Evolutionary conservation across 2,113 vertebrate genomes (phyloP).

Genomic region (Syngnathus typhle): DNA sequence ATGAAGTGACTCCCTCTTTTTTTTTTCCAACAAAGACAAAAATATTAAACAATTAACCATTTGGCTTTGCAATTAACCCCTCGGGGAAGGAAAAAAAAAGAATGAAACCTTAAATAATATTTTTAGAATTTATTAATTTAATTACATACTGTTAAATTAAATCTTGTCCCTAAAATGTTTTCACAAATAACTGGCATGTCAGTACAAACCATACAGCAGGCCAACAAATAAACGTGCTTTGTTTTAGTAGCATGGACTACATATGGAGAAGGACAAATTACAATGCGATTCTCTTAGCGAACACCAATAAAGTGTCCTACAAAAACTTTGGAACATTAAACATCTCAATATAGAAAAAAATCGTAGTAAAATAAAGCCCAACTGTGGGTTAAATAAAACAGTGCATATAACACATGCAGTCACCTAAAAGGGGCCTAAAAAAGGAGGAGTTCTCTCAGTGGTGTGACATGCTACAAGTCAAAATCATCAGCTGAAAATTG

Average conservation of each 20-base stretch:
- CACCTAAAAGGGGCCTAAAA: slow-evolving; percentile 30
- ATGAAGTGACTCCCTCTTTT: background rate
- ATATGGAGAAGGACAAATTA: slow-evolving; percentile 14
- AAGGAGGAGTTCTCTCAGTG: slow-evolving; percentile 9
- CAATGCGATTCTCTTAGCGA: slow-evolving; percentile 22
- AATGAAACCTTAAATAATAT: slow-evolving; percentile 23
- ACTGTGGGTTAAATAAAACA: slow-evolving; percentile 31
- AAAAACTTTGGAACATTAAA: slow-evolving; percentile 23
- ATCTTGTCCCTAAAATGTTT: slow-evolving; percentile 55
- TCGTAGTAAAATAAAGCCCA: slow-evolving; percentile 43
- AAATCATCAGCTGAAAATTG: slow-evolving; percentile 21
- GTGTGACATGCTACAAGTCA: slow-evolving; percentile 37
- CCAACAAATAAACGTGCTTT: slow-evolving; percentile 70
- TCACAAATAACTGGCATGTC: slow-evolving; percentile 66
- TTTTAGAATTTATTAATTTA: slow-evolving; percentile 59
- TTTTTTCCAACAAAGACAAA: no score
- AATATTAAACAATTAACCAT: background rate
- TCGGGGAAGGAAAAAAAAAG: slow-evolving; percentile 12
- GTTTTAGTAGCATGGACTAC: slow-evolving; percentile 27
- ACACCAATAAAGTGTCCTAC: slow-evolving; percentile 14
- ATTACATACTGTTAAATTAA: slow-evolving; percentile 69
- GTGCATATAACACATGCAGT: slow-evolving; percentile 61
- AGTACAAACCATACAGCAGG: slow-evolving; percentile 74
- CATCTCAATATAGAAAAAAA: slow-evolving; percentile 39
- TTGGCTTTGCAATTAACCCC: background rate